Conservation (phyloP, 1,140 invertebrate genomes). For the Mactra quadrangularis region DNA sequence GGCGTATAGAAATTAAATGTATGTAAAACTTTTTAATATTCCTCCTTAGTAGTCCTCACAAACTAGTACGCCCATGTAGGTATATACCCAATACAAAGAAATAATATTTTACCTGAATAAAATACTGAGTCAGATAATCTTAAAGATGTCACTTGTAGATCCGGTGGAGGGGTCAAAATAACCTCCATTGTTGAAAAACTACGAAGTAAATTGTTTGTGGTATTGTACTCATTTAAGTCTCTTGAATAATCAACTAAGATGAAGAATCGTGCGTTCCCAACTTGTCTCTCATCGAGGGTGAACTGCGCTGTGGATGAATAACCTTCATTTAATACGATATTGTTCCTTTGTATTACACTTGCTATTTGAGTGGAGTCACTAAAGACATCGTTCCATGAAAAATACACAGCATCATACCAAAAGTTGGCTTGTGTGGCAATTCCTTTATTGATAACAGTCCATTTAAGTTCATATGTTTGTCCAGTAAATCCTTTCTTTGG, state of each 20-base stretch:
- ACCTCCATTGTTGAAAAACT: conserved; percentile 17
- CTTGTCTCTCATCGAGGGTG: background rate
- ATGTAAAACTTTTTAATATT: too few relatives aligned
- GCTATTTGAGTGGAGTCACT: background rate
- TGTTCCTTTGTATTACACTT: background rate
- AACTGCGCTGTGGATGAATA: conserved; percentile 13
- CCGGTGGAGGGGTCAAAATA: conserved; percentile 16
- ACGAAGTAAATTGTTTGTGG: background rate
- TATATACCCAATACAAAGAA: too few relatives aligned
- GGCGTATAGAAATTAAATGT: too few relatives aligned
- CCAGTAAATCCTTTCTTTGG: background rate
- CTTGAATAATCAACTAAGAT: background rate
- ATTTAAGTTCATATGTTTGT: background rate
- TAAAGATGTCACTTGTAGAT: conserved; percentile 1
- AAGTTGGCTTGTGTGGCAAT: background rate
- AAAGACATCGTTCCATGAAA: background rate
- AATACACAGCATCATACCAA: conserved; percentile 12
- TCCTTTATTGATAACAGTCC: conserved; percentile 20
- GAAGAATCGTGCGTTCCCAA: conserved; percentile 12
- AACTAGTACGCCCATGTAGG: too few relatives aligned
- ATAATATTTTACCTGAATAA: conserved; percentile 2
- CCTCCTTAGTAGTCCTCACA: too few relatives aligned
- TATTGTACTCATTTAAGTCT: background rate
- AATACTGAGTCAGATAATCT: background rate
- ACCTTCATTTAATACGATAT: conserved; percentile 1